Evolutionary conservation across 2,113 vertebrate species (phyloP).

Genomic region (Mus pahari): DNA sequence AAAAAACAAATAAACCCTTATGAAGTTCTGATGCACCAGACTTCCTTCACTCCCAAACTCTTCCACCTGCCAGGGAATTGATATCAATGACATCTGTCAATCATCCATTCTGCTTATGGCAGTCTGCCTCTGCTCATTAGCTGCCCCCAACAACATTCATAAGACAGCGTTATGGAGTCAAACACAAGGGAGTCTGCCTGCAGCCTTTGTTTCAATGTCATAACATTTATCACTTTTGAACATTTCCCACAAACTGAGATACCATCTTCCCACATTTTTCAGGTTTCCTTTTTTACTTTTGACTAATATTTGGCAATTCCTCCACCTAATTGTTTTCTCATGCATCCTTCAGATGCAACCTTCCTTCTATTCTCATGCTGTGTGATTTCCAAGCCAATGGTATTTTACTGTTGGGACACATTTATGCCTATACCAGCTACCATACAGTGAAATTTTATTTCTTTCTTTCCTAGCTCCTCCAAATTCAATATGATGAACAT

Average conservation of each 20-base stretch:
- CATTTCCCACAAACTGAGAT: not conserved
- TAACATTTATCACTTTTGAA: not conserved
- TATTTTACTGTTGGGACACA: not conserved
- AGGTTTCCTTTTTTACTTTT: not conserved
- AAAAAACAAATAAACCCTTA: not conserved
- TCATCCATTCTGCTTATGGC: not conserved
- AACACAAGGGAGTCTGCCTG: not conserved
- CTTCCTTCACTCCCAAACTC: not conserved
- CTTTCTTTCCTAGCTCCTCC: not conserved
- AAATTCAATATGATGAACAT: not conserved
- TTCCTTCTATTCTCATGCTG: not conserved
- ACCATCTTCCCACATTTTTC: not conserved
- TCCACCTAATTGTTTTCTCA: not conserved
- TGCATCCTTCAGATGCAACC: not conserved
- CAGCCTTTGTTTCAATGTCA: not conserved
- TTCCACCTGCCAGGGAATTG: not conserved
- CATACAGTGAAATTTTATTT: not conserved
- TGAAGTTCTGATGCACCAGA: not conserved
- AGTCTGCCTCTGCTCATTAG: not conserved
- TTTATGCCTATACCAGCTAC: not conserved
- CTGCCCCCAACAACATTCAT: not conserved
- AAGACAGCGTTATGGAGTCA: not conserved
- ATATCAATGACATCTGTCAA: not conserved
- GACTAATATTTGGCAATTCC: not conserved
- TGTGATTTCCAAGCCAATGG: not conserved